Evolutionary conservation across 2,797 vertebrate genomes (phyloP).

Genomic region (Psittacula echo): DNA sequence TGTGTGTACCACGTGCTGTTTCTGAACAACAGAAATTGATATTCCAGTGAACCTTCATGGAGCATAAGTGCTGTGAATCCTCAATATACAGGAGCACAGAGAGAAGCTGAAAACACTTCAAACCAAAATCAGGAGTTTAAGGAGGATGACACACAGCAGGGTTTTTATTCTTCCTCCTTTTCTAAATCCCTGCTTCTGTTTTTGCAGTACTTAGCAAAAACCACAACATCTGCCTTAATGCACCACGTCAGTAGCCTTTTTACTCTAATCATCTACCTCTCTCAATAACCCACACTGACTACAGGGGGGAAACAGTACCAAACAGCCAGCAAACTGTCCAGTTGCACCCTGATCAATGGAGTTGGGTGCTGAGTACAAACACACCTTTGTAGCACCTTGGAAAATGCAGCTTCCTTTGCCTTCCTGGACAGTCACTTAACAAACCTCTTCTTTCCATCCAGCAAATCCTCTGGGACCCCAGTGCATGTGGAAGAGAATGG

Average conservation of each 20-base stretch:
- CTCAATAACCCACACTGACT: background rate
- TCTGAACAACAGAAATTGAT: background rate
- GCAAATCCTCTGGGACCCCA: background rate
- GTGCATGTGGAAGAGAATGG: background rate
- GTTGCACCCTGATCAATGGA: background rate
- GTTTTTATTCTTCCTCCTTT: background rate
- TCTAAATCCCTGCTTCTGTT: background rate
- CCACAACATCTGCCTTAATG: background rate
- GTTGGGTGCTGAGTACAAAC: background rate
- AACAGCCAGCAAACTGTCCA: background rate
- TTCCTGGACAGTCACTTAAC: background rate
- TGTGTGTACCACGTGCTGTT: background rate
- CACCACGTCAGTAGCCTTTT: background rate
- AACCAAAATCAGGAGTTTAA: background rate
- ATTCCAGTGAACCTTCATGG: background rate
- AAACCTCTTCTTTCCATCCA: background rate
- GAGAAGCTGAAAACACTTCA: background rate
- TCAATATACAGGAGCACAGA: background rate
- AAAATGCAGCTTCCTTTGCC: background rate
- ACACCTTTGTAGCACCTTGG: background rate
- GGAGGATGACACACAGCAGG: background rate
- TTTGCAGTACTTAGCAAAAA: background rate
- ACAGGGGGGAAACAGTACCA: fast-evolving
- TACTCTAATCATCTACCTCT: background rate
- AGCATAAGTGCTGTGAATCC: background rate